Evolutionary conservation across 1,140 invertebrate genomes (phyloP).

Genomic region (Trissolcus basalis): DNA sequence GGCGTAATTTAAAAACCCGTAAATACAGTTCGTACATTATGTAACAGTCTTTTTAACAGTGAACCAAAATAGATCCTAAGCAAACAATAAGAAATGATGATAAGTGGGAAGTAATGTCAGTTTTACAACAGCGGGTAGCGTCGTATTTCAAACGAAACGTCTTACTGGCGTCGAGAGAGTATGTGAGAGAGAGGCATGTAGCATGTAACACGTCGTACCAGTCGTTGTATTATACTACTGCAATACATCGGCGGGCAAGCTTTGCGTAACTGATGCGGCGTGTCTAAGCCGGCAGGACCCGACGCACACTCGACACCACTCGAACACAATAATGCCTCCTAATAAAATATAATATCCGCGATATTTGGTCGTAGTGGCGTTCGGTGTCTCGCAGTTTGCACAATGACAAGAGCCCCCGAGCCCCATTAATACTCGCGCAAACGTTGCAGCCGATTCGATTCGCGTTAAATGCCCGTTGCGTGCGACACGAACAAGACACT

Average conservation of each 20-base stretch:
- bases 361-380: slow-evolving; percentile 32
- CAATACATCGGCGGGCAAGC: slow-evolving; percentile 40
- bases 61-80: no score
- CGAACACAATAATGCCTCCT: slow-evolving; percentile 50
- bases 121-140: slow-evolving; percentile 24
- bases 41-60: no score
- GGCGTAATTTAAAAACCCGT: no score
- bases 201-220: slow-evolving; percentile 45
- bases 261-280: slow-evolving; percentile 51
- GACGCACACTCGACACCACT: slow-evolving; percentile 47
- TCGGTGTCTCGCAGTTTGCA: slow-evolving; percentile 36
- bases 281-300: slow-evolving; percentile 42
- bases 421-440: slow-evolving; percentile 41
- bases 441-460: slow-evolving; percentile 53
- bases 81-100: no score
- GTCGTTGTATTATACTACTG: slow-evolving; percentile 53
- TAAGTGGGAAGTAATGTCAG: slow-evolving; percentile 16
- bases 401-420: slow-evolving; percentile 29
- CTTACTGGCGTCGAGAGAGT: slow-evolving; percentile 7
- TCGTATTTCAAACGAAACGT: not conserved
- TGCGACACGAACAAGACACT: slow-evolving; percentile 11
- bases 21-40: no score
- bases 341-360: slow-evolving; percentile 55
- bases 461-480: slow-evolving; percentile 53
- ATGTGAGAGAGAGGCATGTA: not conserved